phyloP scores from a whole-genome alignment of 37 sponge, comb jelly and placozoan species.

The Amphimedon queenslandica region DNA sequence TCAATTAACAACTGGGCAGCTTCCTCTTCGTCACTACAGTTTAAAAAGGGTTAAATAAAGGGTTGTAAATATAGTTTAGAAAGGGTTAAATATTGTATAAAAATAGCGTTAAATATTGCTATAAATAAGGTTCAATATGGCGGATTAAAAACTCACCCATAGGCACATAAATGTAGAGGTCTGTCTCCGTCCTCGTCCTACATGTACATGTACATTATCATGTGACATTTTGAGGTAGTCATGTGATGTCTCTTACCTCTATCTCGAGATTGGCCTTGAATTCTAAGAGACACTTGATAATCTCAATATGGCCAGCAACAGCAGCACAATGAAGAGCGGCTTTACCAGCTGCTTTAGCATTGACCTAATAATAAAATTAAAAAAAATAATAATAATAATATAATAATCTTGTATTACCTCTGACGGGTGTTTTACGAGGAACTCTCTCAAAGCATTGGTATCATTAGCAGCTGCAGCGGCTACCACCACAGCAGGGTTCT shows the following conservation, averaged over 20 bases:
- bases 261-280: conserved; percentile 68
- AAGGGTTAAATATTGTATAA: conserved; percentile 3
- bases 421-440: conserved; percentile 40
- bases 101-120: background rate
- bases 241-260: too few relatives aligned
- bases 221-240: background rate
- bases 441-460: conserved; percentile 28
- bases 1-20: conserved; percentile 57
- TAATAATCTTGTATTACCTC: conserved; percentile 30
- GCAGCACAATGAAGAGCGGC: conserved; percentile 82
- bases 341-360: conserved; percentile 63
- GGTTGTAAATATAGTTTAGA: background rate
- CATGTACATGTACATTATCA: too few relatives aligned
- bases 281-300: conserved; percentile 59
- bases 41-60: conserved; percentile 8
- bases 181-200: conserved; percentile 73
- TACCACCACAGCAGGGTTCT: conserved; percentile 58
- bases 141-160: conserved; percentile 29
- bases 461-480: conserved; percentile 68
- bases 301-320: conserved; percentile 41
- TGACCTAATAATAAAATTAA: conserved; percentile 41
- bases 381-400: background rate
- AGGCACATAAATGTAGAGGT: conserved; percentile 60
- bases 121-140: background rate
- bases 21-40: conserved; percentile 77